Evolutionary conservation across 2,888 invertebrate species (phyloP).

Genomic region (Cantharis rufa): DNA sequence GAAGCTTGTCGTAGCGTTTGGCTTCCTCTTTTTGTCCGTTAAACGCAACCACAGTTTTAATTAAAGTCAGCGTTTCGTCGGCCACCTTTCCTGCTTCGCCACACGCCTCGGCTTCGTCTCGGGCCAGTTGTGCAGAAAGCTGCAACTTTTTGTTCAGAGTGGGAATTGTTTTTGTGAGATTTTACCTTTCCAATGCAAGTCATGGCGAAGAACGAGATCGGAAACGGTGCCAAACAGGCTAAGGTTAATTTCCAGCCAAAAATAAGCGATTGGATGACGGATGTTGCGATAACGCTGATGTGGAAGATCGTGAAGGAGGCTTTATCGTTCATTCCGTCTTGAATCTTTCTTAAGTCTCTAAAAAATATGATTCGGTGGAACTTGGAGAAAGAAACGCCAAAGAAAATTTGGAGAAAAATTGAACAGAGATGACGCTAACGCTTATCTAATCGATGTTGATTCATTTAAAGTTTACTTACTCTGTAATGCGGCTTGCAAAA

Average conservation of each 20-base stretch:
- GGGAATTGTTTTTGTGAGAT: not conserved
- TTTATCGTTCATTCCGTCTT: not conserved
- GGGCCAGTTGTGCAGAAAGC: not conserved
- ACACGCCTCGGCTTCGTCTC: not conserved
- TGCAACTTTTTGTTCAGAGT: constrained; percentile 60
- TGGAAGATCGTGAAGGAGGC: not conserved
- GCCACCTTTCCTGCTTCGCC: not conserved
- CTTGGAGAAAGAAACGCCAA: too few relatives aligned
- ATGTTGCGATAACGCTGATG: not conserved
- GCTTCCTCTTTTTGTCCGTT: not conserved
- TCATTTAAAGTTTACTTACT: constrained; percentile 55
- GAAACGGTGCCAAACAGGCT: constrained; percentile 73
- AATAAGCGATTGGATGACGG: not conserved
- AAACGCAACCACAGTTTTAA: not conserved
- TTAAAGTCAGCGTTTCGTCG: not conserved
- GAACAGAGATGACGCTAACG: not conserved
- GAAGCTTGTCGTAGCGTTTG: not conserved
- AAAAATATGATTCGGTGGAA: not conserved
- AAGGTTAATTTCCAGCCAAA: constrained; percentile 81
- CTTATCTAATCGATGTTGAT: not conserved
- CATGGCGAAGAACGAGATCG: constrained; percentile 68
- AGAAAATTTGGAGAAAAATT: too few relatives aligned
- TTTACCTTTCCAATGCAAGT: constrained; percentile 58
- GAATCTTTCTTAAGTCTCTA: not conserved
- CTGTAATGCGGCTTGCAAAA: constrained; percentile 14